Percentiles rank a stretch among this genome's conserved stretches.
These are phyloP conservation scores for Psephotus haematonotus DNA, from an alignment of 2,113 vertebrate species.

Conservation along the genomic window DNA sequence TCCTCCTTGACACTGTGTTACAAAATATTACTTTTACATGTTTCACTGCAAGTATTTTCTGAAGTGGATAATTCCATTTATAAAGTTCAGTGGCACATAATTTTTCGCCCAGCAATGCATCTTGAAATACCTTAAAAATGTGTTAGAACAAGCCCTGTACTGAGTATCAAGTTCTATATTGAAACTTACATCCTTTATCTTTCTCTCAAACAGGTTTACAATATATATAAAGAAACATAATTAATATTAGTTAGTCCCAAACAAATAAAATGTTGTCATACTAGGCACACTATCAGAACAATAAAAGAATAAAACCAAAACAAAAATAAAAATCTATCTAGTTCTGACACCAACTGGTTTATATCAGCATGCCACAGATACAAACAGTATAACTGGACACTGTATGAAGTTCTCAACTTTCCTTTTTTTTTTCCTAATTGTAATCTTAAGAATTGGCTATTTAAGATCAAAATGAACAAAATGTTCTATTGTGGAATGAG, in stretches of 20 bases:
- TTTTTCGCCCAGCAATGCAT: background rate
- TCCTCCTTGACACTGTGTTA: background rate
- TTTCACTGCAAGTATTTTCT: background rate
- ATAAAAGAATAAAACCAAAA: background rate
- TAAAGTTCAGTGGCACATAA: background rate
- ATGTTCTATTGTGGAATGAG: slow-evolving; percentile 56
- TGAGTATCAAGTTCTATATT: background rate
- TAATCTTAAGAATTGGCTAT: slow-evolving; percentile 20
- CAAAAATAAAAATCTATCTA: background rate
- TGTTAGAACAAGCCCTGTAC: background rate
- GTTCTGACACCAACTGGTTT: background rate
- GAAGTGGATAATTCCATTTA: background rate
- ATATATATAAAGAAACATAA: background rate
- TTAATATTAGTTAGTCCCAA: background rate
- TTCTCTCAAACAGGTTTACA: background rate
- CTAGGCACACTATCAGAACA: background rate
- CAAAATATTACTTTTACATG: background rate
- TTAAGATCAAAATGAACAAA: slow-evolving; percentile 55
- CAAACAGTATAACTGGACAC: background rate
- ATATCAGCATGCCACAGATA: background rate
- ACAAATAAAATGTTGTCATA: background rate
- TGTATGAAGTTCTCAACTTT: background rate
- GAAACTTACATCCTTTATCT: background rate
- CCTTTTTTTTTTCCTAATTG: background rate
- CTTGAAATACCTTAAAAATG: background rate